These are phyloP conservation scores for Schlechtendalia chinensis DNA, from an alignment of 1,140 invertebrate genomes.

Conservation along the genomic window DNA sequence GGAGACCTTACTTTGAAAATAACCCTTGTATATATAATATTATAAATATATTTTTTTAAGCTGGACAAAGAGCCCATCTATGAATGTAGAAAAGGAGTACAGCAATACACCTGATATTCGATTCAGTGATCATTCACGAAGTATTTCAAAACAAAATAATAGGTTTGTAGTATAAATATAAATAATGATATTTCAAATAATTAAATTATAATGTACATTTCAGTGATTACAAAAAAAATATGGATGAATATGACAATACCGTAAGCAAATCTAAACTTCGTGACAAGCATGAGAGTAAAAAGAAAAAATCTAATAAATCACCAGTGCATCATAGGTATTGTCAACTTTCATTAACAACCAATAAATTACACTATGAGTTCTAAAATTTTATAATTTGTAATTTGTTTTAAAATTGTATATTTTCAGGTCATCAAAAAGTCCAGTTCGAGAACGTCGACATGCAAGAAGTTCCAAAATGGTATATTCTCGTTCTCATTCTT, in stretches of 20 bases:
- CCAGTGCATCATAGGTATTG: slow-evolving; percentile 34
- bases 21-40: too few species aligned
- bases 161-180: slow-evolving; percentile 7
- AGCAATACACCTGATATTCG: slow-evolving; percentile 1
- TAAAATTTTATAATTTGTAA: not conserved
- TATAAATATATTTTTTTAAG: too few species aligned
- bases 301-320: slow-evolving; percentile 30
- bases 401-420: not conserved
- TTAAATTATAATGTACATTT: not conserved
- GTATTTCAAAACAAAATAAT: slow-evolving; percentile 29
- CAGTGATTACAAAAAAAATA: slow-evolving; percentile 24
- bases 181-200: slow-evolving; percentile 5
- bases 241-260: slow-evolving; percentile 31
- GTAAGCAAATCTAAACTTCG: not conserved
- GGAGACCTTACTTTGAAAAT: too few species aligned
- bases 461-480: not conserved
- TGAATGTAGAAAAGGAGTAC: slow-evolving; percentile 30
- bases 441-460: slow-evolving; percentile 19
- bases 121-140: slow-evolving; percentile 6
- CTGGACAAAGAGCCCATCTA: slow-evolving; percentile 26
- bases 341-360: too few species aligned
- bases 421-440: slow-evolving; percentile 36
- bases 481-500: slow-evolving; percentile 19
- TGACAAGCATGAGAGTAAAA: slow-evolving; percentile 6
- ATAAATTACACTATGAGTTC: too few species aligned